Conservation (phyloP, 2,888 invertebrate species). For the Toxonevra muliebris region DNA sequence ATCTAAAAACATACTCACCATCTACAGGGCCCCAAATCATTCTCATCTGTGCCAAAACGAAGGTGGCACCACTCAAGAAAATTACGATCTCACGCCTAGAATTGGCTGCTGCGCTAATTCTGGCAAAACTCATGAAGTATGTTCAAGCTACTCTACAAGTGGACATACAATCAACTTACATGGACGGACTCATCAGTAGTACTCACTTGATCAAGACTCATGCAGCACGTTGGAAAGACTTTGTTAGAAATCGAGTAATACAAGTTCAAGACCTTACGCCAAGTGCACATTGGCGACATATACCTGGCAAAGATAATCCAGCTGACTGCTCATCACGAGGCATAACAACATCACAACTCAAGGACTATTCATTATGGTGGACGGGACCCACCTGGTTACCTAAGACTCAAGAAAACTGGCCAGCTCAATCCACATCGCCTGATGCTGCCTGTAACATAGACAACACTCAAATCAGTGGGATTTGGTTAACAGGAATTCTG, state of each 20-base stretch:
- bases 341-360: slow-evolving; percentile 20
- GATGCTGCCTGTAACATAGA: neutral
- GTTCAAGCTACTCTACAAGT: too few species aligned
- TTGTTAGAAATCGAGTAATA: slow-evolving; percentile 8
- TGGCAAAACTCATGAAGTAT: too few species aligned
- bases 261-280: slow-evolving; percentile 15
- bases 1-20: neutral
- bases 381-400: slow-evolving; percentile 26
- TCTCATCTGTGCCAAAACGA: neutral
- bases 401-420: too few species aligned
- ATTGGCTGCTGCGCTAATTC: neutral
- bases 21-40: neutral
- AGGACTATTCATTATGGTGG: slow-evolving; percentile 26
- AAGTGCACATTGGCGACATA: slow-evolving; percentile 8
- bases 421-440: neutral
- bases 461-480: slow-evolving; percentile 4
- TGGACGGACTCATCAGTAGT: too few species aligned
- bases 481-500: slow-evolving; percentile 11
- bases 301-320: slow-evolving; percentile 21
- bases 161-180: too few species aligned
- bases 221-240: too few species aligned
- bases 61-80: too few species aligned
- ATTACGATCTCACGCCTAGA: neutral
- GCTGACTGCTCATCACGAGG: slow-evolving; percentile 29
- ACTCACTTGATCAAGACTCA: too few species aligned